phyloP scores from a whole-genome alignment of 2,113 vertebrate species.

The Oostethus manadensis region DNA sequence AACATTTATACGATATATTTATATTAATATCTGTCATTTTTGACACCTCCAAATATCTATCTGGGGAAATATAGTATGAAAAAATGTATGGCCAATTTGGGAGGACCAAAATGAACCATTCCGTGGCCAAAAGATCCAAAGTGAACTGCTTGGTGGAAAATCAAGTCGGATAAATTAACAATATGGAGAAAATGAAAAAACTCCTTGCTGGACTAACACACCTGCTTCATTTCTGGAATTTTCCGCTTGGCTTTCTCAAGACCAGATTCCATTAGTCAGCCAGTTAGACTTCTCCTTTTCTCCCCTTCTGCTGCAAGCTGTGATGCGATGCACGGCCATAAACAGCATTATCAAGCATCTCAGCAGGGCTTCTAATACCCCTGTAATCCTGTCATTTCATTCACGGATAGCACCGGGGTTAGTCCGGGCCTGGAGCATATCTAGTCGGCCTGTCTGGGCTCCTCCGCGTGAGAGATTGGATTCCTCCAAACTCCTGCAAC shows the following conservation, averaged over 20 bases:
- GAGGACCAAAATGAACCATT: too few relatives aligned
- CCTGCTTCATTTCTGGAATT: constrained; percentile 20
- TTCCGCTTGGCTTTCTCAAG: constrained; percentile 43
- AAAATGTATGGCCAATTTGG: too few relatives aligned
- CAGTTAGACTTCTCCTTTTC: constrained; percentile 57
- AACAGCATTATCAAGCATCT: constrained; percentile 73
- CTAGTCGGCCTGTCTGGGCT: constrained; percentile 63
- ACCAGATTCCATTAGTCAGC: constrained; percentile 69
- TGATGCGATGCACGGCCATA: constrained; percentile 49
- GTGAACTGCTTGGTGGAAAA: too few relatives aligned
- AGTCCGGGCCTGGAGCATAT: constrained; percentile 58
- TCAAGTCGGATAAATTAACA: too few relatives aligned
- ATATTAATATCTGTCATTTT: too few relatives aligned
- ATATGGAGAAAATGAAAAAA: too few relatives aligned
- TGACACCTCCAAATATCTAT: too few relatives aligned
- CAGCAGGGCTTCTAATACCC: constrained; percentile 70
- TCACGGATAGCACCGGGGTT: constrained; percentile 65
- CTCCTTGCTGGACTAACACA: too few relatives aligned
- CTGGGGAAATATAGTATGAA: too few relatives aligned
- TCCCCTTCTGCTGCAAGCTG: constrained; percentile 15
- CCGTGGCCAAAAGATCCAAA: too few relatives aligned
- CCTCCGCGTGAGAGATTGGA: constrained; percentile 71
- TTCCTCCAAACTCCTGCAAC: constrained; percentile 45
- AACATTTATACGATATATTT: too few relatives aligned
- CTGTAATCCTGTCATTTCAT: constrained; percentile 76